A percentile compares a stretch with the other conserved stretches of the same genome.
These are phyloP conservation scores for Coptodon bakossiorum DNA, from an alignment of 2,113 vertebrate species.

Conservation along the genomic window DNA sequence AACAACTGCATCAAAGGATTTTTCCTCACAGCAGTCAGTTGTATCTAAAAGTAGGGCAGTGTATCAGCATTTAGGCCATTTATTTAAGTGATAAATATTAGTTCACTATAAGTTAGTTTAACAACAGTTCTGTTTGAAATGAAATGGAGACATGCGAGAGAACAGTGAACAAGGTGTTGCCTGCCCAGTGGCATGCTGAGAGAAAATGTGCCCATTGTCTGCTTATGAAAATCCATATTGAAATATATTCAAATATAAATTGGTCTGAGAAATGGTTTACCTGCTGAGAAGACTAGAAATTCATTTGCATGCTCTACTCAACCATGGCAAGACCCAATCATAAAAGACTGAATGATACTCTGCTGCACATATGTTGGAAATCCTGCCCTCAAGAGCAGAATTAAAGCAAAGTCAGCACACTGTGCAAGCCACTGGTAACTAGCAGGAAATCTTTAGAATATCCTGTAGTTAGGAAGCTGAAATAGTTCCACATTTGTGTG, in stretches of 20 bases:
- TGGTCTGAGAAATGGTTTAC: not conserved
- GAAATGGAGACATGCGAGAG: not conserved
- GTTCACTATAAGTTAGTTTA: not conserved
- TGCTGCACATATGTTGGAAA: not conserved
- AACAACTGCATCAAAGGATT: not conserved
- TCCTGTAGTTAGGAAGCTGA: not conserved
- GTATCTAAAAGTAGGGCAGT: not conserved
- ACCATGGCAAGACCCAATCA: not conserved
- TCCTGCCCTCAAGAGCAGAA: not conserved
- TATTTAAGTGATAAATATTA: not conserved
- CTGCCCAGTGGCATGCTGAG: not conserved
- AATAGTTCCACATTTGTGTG: not conserved
- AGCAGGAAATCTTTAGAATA: not conserved
- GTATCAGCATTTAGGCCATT: not conserved
- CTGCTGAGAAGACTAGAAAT: not conserved
- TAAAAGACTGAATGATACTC: not conserved
- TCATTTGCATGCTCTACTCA: not conserved
- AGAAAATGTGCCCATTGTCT: not conserved
- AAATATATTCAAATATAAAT: not conserved
- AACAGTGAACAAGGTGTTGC: not conserved
- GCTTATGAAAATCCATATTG: not conserved
- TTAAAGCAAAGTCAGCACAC: slow-evolving; percentile 3
- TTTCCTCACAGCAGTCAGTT: not conserved
- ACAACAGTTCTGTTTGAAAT: not conserved
- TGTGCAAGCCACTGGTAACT: not conserved